Conservation (phyloP, 1,140 invertebrate genomes). For the Laupala kohalensis region DNA sequence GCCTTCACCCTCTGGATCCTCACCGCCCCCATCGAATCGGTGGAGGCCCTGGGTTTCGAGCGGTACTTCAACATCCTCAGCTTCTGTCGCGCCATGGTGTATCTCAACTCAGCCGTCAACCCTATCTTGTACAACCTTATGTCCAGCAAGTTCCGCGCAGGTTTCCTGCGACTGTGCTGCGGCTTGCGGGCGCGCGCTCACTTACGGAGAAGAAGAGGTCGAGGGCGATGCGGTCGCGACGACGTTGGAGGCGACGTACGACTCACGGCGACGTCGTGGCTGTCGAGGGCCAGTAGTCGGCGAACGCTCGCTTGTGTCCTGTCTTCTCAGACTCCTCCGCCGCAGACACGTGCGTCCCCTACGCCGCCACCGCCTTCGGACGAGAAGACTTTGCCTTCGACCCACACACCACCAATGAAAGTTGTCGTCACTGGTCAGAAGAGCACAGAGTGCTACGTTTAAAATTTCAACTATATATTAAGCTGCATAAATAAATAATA, state of each 20-base stretch:
- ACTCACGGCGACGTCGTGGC: conserved; percentile 1
- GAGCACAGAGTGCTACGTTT: no score
- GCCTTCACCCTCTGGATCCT: conserved; percentile 76
- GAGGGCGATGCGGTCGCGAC: background rate
- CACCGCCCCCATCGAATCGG: conserved; percentile 48
- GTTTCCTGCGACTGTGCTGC: conserved; percentile 50
- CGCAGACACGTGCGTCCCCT: no score
- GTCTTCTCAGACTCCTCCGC: no score
- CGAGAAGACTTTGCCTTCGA: no score
- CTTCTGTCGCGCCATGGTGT: conserved; percentile 73
- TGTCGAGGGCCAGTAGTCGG: background rate
- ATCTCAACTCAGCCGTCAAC: conserved; percentile 80
- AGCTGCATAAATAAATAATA: no score
- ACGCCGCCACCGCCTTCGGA: background rate
- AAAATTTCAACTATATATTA: no score
- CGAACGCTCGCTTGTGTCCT: background rate
- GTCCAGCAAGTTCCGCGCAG: conserved; percentile 81
- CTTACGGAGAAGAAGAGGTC: background rate
- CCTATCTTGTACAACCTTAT: conserved; percentile 81
- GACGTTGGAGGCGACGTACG: no score
- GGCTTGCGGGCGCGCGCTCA: background rate
- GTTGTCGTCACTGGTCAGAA: no score
- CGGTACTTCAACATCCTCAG: conserved; percentile 74
- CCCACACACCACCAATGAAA: no score
- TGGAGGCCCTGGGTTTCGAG: conserved; percentile 53